phyloP scores from a whole-genome alignment of 2,888 invertebrate genomes.

The Dasypolia templi region DNA sequence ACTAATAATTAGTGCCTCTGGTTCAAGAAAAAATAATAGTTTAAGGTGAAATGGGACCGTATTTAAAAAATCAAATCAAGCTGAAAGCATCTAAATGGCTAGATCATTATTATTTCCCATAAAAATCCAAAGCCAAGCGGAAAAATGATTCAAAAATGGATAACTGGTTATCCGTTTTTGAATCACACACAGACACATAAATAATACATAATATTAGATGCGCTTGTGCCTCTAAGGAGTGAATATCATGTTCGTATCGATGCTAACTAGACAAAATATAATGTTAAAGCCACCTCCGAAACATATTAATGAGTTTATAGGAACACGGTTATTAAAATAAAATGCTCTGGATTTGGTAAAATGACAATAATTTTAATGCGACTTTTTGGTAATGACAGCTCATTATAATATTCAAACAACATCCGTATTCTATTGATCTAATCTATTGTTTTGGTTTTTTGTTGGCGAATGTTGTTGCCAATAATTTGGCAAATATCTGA shows the following conservation, averaged over 20 bases:
- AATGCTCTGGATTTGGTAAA: conserved; percentile 46
- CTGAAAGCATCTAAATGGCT: conserved; percentile 3
- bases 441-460: conserved; percentile 44
- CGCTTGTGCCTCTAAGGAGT: conserved; percentile 31
- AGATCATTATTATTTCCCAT: conserved; percentile 26
- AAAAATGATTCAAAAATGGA: conserved; percentile 42
- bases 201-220: conserved; percentile 47
- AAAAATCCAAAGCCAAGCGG: conserved; percentile 4
- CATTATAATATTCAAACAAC: conserved; percentile 39
- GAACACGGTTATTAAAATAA: conserved; percentile 49
- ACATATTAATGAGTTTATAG: conserved; percentile 44
- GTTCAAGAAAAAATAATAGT: not conserved
- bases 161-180: too few species aligned
- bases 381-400: conserved; percentile 44
- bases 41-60: not conserved
- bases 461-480: conserved; percentile 17
- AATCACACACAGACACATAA: conserved; percentile 67
- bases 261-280: conserved; percentile 41
- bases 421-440: conserved; percentile 26
- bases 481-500: conserved; percentile 1
- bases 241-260: conserved; percentile 40
- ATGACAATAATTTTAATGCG: conserved; percentile 41
- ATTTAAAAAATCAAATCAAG: conserved; percentile 2
- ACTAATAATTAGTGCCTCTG: not conserved
- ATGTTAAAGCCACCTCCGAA: conserved; percentile 8